These are phyloP conservation scores for Malacoraja senta DNA, from an alignment of 2,797 vertebrate genomes.

Conservation along the genomic window DNA sequence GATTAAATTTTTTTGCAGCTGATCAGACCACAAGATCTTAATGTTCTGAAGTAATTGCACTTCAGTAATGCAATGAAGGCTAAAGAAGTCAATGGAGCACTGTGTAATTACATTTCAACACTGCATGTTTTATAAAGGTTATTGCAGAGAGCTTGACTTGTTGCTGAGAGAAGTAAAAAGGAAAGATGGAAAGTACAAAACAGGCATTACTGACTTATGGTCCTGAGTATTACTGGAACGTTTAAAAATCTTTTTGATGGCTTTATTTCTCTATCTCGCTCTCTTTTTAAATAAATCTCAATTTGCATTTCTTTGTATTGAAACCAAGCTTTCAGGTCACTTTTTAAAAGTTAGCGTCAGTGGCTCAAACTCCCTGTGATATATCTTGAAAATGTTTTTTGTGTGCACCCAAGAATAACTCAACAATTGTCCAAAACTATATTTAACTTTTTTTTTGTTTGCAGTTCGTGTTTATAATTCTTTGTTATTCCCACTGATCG, in stretches of 20 bases:
- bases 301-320: neutral
- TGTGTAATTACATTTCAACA: neutral
- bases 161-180: neutral
- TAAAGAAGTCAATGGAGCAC: neutral
- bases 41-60: slow-evolving; percentile 8
- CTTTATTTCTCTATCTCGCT: neutral
- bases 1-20: slow-evolving; percentile 9
- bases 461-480: neutral
- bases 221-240: neutral
- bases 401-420: neutral
- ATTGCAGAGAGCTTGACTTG: neutral
- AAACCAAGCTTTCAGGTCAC: neutral
- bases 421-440: neutral
- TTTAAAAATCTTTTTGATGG: neutral
- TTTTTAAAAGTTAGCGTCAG: neutral
- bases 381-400: neutral
- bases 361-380: neutral
- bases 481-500: neutral
- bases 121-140: neutral
- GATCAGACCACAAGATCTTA: neutral
- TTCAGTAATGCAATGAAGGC: neutral
- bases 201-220: neutral
- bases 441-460: neutral
- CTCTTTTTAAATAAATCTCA: neutral
- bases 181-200: neutral